Evolutionary conservation across 2,113 vertebrate species (phyloP).

Genomic region (Pao palembangensis): DNA sequence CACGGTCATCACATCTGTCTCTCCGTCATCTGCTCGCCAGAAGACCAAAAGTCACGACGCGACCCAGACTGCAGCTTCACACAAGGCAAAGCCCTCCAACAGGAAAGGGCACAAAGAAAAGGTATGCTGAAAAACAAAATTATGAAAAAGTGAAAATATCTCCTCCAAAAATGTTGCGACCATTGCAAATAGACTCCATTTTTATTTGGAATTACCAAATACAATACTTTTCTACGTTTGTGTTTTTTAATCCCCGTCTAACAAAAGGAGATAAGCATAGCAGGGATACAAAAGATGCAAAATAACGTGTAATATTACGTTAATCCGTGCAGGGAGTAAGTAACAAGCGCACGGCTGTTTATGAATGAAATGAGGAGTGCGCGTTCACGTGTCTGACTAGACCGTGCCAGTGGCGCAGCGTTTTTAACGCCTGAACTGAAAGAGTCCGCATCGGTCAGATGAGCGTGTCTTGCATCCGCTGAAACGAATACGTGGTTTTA

Average conservation of each 20-base stretch:
- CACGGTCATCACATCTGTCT: slow-evolving; percentile 77
- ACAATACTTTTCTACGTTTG: neutral
- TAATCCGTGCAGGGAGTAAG: slow-evolving; percentile 17
- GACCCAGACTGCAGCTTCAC: slow-evolving; percentile 56
- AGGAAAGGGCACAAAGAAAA: slow-evolving; percentile 85
- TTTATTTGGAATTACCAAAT: too few relatives aligned
- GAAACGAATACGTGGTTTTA: slow-evolving; percentile 3
- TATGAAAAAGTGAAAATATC: neutral
- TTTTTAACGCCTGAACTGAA: slow-evolving; percentile 44
- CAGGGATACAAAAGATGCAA: neutral
- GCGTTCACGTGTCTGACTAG: slow-evolving; percentile 41
- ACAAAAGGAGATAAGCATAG: neutral
- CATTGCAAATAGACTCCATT: neutral
- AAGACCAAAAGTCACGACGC: slow-evolving; percentile 68
- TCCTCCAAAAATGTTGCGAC: neutral
- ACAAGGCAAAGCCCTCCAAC: slow-evolving; percentile 76
- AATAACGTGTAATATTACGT: neutral
- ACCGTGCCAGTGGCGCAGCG: slow-evolving; percentile 59
- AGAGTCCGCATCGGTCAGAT: slow-evolving; percentile 34
- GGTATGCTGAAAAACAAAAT: slow-evolving; percentile 62
- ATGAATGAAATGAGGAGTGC: slow-evolving; percentile 35
- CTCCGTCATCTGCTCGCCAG: slow-evolving; percentile 74
- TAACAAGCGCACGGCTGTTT: slow-evolving; percentile 17
- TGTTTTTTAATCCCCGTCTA: too few relatives aligned
- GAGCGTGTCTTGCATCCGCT: slow-evolving; percentile 36